Base-by-base conservation (phyloP, 1,140 invertebrate species). In the Camponotus pennsylvanicus region DNA sequence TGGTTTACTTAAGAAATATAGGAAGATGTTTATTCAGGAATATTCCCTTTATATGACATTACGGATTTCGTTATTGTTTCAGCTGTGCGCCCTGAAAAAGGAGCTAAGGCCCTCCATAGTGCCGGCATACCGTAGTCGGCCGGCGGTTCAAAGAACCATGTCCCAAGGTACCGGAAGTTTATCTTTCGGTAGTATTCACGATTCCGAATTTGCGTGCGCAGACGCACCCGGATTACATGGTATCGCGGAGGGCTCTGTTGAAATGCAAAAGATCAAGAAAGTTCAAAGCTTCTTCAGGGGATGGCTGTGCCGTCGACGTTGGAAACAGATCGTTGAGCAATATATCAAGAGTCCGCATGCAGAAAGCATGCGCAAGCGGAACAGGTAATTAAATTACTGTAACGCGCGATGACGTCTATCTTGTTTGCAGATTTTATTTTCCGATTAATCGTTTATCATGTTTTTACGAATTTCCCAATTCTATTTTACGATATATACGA, bases 241-340 rank as follows among this genome's bases (percentile, higher is more conserved):
- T 3, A 91, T 92, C 45, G 70, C 92, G 0, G 96, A 97, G 32
- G 96, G 97, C 59, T 97, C 97, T 1, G 95, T 97, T 55, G 98
- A 98, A 91, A 95, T 97, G 95, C 96, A 96, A 76, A 99, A 99
- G 95, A 99, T 99, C 85, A 98, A 99, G 94, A 99, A 99, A 96
- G 98, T 99, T 27, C 97, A 99, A 95, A 98, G 98, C 92, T 99
- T 99, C 95, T 99, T 99, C 94, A 96, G 98, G 5, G 98, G 98
- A 1, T 99, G 98, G 98, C 94, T 99, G 7, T 99, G 98, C 94
- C 96, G 98, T n/a, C 95, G 98, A 5, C 96, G 98, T 76, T 99
- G 98, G 98, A 99, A 99, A 94, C 98, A 98, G 93, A 99, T 99
- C 78, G 98, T 99, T 1, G 98, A 99, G 88, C 97, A 99, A 91